Percentiles rank a stretch among this genome's conserved stretches.
phyloP scores from a whole-genome alignment of 2,888 invertebrate species.

The Blomia tropicalis region DNA sequence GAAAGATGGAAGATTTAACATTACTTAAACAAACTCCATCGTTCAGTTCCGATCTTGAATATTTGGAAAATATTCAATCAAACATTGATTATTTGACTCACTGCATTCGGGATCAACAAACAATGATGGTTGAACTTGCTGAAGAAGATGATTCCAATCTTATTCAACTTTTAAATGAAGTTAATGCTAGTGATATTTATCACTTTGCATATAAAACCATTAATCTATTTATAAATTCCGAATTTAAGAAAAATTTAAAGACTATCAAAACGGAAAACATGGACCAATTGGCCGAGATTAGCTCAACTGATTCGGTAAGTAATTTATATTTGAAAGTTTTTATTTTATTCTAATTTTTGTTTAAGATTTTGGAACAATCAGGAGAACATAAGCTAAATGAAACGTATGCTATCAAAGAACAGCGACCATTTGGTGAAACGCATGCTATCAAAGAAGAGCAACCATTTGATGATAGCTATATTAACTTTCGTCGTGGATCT shows the following conservation, averaged over 20 bases:
- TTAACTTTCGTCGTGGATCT: not conserved
- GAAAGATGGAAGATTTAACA: not conserved
- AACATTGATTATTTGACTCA: not conserved
- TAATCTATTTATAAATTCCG: not conserved
- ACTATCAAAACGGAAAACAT: no score
- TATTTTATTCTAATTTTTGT: no score
- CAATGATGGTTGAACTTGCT: not conserved
- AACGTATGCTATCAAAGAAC: no score
- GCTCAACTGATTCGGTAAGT: no score
- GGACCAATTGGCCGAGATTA: no score
- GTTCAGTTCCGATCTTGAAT: not conserved
- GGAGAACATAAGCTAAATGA: no score
- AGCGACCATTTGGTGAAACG: no score
- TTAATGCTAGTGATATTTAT: not conserved
- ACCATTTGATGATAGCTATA: not conserved
- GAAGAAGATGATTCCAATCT: not conserved
- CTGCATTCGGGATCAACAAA: not conserved
- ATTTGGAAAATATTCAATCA: not conserved
- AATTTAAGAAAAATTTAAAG: no score
- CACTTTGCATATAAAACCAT: not conserved
- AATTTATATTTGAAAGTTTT: no score
- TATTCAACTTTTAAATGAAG: not conserved
- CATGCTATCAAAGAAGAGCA: not conserved
- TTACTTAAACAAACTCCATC: not conserved
- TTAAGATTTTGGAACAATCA: no score